A percentile compares a stretch with the other conserved stretches of the same genome.
These are phyloP conservation scores for Poecilia velifera DNA, from an alignment of 2,797 vertebrate genomes.

Conservation along the genomic window DNA sequence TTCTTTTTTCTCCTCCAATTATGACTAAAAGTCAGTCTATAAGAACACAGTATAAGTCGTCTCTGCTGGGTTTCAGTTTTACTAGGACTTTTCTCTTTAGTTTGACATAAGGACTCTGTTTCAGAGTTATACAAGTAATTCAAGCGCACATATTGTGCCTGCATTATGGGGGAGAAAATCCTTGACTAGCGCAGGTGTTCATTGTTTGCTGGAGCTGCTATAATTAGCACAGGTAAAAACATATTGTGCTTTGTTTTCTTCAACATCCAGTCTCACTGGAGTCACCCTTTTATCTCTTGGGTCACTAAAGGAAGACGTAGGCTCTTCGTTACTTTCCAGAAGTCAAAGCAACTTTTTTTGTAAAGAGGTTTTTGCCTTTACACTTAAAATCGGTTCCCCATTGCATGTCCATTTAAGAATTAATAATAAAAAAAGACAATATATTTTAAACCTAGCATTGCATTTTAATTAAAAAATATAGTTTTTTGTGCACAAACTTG, in stretches of 20 bases:
- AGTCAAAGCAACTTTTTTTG: constrained; percentile 43
- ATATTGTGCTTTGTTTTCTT: constrained; percentile 21
- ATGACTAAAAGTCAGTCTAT: constrained; percentile 37
- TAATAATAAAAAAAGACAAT: not conserved
- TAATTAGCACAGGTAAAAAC: constrained; percentile 22
- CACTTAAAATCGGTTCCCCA: constrained; percentile 38
- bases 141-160: not conserved
- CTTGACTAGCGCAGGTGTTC: constrained; percentile 18
- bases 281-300: constrained; percentile 53
- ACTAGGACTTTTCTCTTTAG: not conserved
- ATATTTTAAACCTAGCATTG: not conserved
- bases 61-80: not conserved
- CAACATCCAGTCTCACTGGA: constrained; percentile 46
- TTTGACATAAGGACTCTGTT: not conserved
- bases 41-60: not conserved
- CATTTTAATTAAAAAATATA: not conserved
- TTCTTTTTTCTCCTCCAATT: constrained; percentile 17
- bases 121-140: not conserved
- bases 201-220: constrained; percentile 1
- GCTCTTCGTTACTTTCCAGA: constrained; percentile 32
- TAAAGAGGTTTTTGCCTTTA: constrained; percentile 40
- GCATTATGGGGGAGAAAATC: constrained; percentile 4
- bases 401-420: constrained; percentile 19
- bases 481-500: not conserved
- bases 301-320: constrained; percentile 49